Conservation (phyloP, 2,888 invertebrate genomes). For the Leucophora obtusa region DNA sequence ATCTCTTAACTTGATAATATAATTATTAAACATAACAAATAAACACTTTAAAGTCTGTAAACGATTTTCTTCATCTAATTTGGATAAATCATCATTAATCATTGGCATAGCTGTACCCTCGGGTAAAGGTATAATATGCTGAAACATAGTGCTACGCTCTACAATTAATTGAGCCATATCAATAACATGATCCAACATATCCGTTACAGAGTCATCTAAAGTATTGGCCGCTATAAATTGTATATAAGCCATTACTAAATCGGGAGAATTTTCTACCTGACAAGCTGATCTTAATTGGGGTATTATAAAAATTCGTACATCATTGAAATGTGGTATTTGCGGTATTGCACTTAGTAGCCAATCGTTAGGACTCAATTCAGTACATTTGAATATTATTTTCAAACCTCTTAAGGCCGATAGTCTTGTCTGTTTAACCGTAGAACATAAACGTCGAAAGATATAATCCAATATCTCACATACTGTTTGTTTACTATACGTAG, state of each 20-base stretch:
- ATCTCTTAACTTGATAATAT: constrained; percentile 83
- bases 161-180: constrained; percentile 95
- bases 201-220: constrained; percentile 82
- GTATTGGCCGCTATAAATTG: constrained; percentile 90
- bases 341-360: constrained; percentile 85
- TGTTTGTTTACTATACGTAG: constrained; percentile 80
- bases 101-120: constrained; percentile 66
- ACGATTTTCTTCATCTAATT: constrained; percentile 71
- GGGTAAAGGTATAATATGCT: constrained; percentile 84
- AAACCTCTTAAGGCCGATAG: constrained; percentile 86
- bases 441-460: constrained; percentile 90
- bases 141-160: constrained; percentile 91
- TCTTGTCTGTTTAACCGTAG: constrained; percentile 87
- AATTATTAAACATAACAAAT: constrained; percentile 86
- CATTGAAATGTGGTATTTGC: constrained; percentile 87
- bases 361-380: constrained; percentile 77
- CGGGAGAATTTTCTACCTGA: constrained; percentile 93
- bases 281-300: constrained; percentile 90
- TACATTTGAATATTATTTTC: constrained; percentile 82
- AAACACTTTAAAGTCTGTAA: constrained; percentile 85
- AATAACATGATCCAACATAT: constrained; percentile 84
- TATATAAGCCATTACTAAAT: constrained; percentile 87
- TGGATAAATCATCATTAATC: constrained; percentile 69
- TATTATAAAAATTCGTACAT: constrained; percentile 85
- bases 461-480: constrained; percentile 91